Base-by-base conservation (phyloP, 1,140 invertebrate genomes). In the Drosophila leontia region DNA sequence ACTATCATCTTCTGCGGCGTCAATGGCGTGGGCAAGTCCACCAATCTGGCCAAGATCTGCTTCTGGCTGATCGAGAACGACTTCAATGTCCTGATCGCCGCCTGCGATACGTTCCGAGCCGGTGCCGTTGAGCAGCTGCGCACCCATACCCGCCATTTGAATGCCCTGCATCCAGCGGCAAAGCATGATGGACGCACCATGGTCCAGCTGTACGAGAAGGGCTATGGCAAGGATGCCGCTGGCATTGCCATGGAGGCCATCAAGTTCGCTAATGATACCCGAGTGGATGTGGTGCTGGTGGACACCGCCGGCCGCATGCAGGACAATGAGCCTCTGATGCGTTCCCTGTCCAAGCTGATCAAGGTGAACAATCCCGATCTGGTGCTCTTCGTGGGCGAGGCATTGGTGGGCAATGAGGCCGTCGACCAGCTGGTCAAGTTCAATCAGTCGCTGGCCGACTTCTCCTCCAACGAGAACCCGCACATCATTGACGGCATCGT, bases 221-320 rank as follows among this genome's bases (percentile, higher is more conserved):
- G 98, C 44, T 99, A 99, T 91, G 98, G 98, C 92, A 99, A 99
- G 93, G 99, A 99, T 94, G 98, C 99, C 12, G 99, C 99, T 15
- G 98, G 97, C 9, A 98, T 99, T 79, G 99, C 99, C 1, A 97
- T 97, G 95, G 98, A 99, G 93, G 99, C 99, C 0, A 99, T 99
- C 78, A 96, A 96, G 76, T 98, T 95, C 93, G 97, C 97, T 0
- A 95, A 95, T 51, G 97, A 98, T 76, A 95, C 95, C 3, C 94
- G 94, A 47, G 95, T 98, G 51, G 98, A 99, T 94, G 95, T 99
- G 15, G 98, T 99, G 17, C 93, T 99, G 7, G 96, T 99, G 13
- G 99, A 99, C 93, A 99, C 99, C 2, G 99, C 99, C 34, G 99
- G 99, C 8, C 95, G 99, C 75, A 99, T 99, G 99, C 99, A 99